Evolutionary conservation across 2,888 invertebrate species (phyloP).

Genomic region (Diachrysia chrysitis): DNA sequence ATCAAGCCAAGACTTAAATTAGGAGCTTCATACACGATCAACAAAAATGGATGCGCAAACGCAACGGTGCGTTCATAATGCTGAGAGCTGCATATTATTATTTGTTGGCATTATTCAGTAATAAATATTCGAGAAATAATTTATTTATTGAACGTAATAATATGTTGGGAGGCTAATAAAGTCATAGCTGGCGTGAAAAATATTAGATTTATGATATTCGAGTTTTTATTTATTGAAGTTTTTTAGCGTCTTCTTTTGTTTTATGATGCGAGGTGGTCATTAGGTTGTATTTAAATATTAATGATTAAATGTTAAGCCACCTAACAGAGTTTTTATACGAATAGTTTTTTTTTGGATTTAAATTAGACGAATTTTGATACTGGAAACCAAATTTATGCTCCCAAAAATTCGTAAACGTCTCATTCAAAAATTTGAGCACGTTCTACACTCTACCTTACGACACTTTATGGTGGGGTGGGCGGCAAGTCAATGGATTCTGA

Average conservation of each 20-base stretch:
- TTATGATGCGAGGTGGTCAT: slow-evolving; percentile 9
- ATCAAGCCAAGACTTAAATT: slow-evolving; percentile 83
- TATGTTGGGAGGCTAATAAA: slow-evolving; percentile 46
- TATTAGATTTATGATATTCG: slow-evolving; percentile 47
- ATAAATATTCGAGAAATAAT: slow-evolving; percentile 49
- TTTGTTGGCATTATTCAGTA: slow-evolving; percentile 49
- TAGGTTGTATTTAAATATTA: slow-evolving; percentile 5
- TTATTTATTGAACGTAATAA: slow-evolving; percentile 55
- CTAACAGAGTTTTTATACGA: not conserved
- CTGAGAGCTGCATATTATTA: slow-evolving; percentile 44
- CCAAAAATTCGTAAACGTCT: not conserved
- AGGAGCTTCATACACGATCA: slow-evolving; percentile 79
- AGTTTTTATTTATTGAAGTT: slow-evolving; percentile 35
- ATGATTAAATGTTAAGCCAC: not conserved
- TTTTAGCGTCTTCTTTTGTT: slow-evolving; percentile 20
- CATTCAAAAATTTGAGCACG: slow-evolving; percentile 11
- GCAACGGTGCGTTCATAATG: slow-evolving; percentile 50
- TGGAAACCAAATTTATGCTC: not conserved
- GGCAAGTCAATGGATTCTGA: slow-evolving; percentile 60
- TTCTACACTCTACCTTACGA: slow-evolving; percentile 27
- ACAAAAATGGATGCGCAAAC: slow-evolving; percentile 72
- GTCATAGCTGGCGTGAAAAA: slow-evolving; percentile 45
- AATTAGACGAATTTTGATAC: not conserved
- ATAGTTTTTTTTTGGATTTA: not conserved
- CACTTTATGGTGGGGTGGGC: slow-evolving; percentile 39